These are phyloP conservation scores for Petrophora chlorosata DNA, from an alignment of 2,888 invertebrate species.

Conservation along the genomic window DNA sequence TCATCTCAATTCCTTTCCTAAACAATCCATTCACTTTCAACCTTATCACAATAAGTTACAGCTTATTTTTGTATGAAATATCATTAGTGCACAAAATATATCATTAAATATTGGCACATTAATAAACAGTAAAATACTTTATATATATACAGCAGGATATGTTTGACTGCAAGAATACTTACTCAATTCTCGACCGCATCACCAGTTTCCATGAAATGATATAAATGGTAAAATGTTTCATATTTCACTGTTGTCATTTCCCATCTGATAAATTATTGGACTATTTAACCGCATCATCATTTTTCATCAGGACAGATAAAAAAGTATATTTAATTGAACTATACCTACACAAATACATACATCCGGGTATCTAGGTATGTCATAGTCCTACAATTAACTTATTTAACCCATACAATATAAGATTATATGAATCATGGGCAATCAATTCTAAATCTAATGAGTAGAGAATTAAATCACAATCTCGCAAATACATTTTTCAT, in stretches of 20 bases:
- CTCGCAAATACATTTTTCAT: not conserved
- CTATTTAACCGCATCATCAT: no score
- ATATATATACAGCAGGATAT: not conserved
- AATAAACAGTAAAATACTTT: not conserved
- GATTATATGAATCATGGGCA: conserved; percentile 24
- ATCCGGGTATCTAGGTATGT: conserved; percentile 3
- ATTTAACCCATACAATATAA: not conserved
- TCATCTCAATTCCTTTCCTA: conserved; percentile 2
- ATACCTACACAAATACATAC: not conserved
- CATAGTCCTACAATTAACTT: conserved; percentile 3
- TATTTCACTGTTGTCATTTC: no score
- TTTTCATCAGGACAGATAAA: no score
- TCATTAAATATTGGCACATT: not conserved
- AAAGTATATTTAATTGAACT: no score
- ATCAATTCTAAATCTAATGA: conserved; percentile 19
- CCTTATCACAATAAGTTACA: not conserved
- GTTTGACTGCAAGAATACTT: no score
- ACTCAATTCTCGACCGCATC: no score
- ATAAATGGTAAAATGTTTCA: no score
- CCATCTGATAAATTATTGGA: no score
- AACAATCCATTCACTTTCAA: not conserved
- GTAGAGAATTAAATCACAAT: conserved; percentile 4
- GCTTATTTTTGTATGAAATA: not conserved
- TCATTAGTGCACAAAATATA: not conserved
- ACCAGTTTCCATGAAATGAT: no score